These are phyloP conservation scores for Sebastes alutus DNA, from an alignment of 2,797 vertebrate species.

Conservation along the genomic window DNA sequence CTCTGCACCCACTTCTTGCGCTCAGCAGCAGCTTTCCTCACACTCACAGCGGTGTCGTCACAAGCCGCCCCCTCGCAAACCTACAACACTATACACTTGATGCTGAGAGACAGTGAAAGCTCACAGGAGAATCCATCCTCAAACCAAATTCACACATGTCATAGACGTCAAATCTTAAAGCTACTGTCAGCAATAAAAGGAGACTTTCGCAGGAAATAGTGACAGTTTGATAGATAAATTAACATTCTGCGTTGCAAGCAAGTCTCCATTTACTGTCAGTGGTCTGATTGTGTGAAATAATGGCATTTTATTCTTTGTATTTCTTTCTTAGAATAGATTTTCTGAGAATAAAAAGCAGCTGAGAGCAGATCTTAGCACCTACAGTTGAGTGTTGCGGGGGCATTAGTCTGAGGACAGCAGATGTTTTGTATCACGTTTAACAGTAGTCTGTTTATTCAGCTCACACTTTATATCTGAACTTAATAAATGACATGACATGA, in stretches of 20 bases:
- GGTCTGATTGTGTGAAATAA: not conserved
- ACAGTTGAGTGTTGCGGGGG: not conserved
- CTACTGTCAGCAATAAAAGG: constrained; percentile 4
- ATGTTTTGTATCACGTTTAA: not conserved
- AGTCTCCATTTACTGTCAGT: not conserved
- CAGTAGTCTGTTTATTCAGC: not conserved
- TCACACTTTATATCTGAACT: not conserved
- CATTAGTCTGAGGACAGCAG: not conserved
- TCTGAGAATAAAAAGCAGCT: not conserved
- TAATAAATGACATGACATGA: not conserved
- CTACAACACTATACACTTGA: not conserved
- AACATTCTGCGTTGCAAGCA: not conserved
- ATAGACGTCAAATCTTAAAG: not conserved
- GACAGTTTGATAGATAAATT: not conserved
- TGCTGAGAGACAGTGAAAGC: not conserved
- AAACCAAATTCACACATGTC: not conserved
- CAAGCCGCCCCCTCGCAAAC: constrained; percentile 29
- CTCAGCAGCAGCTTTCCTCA: constrained; percentile 23
- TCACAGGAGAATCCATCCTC: constrained; percentile 4
- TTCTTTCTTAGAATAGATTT: not conserved
- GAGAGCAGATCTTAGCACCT: not conserved
- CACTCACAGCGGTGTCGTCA: not conserved
- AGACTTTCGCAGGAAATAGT: not conserved
- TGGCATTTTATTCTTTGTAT: not conserved
- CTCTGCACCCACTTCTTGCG: constrained; percentile 5